These are phyloP conservation scores for Drosophila falleni DNA, from an alignment of 2,888 invertebrate species.

Conservation along the genomic window DNA sequence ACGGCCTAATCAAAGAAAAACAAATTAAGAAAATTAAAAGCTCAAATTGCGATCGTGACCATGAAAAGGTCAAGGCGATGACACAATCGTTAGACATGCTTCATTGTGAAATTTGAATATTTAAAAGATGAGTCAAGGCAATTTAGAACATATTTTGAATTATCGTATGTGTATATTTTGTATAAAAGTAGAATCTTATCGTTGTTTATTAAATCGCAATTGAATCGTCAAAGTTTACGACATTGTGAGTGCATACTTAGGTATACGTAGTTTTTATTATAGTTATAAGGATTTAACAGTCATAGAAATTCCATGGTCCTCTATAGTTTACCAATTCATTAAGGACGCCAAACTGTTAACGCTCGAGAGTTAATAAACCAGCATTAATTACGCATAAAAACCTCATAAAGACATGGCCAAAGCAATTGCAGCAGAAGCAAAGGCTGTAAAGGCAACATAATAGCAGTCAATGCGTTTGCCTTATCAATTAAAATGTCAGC, in stretches of 20 bases:
- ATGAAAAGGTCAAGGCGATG: conserved; percentile 38
- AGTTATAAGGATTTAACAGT: background rate
- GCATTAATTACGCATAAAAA: conserved; percentile 38
- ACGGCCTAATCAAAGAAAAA: conserved; percentile 42
- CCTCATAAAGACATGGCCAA: conserved; percentile 45
- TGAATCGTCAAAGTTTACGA: too few species aligned
- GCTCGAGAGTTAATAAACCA: conserved; percentile 8
- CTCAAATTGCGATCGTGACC: conserved; percentile 13
- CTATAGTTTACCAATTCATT: background rate
- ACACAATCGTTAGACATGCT: conserved; percentile 23
- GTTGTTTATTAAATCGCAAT: too few species aligned
- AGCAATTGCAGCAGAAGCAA: conserved; percentile 27
- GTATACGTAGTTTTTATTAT: background rate
- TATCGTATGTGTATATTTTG: background rate
- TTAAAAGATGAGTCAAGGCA: conserved; percentile 14
- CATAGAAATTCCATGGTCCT: background rate
- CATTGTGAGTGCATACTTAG: background rate
- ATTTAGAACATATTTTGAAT: background rate
- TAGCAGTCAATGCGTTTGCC: conserved; percentile 41
- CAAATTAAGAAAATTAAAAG: conserved; percentile 25
- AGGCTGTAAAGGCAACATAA: too few species aligned
- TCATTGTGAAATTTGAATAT: conserved; percentile 9
- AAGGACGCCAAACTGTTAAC: conserved; percentile 11
- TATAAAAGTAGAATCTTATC: too few species aligned
- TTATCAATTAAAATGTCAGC: conserved; percentile 66